Evolutionary conservation across 2,113 vertebrate species (phyloP).

Genomic region (Ctenodactylus gundi): DNA sequence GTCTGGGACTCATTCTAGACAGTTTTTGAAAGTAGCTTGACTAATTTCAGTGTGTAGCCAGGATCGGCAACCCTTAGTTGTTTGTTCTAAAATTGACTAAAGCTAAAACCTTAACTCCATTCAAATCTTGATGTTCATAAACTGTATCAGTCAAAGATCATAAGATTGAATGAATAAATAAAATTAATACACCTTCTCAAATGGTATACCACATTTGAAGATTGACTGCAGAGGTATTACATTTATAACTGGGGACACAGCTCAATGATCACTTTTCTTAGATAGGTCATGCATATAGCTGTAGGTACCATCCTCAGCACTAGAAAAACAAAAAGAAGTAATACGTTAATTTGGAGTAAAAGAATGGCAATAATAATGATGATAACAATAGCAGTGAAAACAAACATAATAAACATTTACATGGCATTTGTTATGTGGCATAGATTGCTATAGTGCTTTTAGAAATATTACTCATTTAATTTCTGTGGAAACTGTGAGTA

Average conservation of each 20-base stretch:
- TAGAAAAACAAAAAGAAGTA: neutral
- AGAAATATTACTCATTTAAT: neutral
- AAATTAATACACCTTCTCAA: neutral
- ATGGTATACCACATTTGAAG: neutral
- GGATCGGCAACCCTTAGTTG: neutral
- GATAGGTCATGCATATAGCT: no score
- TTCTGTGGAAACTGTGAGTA: neutral
- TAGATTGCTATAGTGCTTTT: neutral
- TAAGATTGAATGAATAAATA: neutral
- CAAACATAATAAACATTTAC: neutral
- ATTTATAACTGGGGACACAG: neutral
- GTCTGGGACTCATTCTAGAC: neutral
- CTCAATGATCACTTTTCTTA: no score
- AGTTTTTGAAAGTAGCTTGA: neutral
- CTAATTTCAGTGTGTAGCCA: neutral
- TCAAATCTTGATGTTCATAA: neutral
- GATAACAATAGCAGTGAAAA: neutral
- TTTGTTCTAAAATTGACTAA: neutral
- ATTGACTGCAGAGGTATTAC: neutral
- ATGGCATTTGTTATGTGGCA: neutral
- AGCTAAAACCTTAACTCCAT: neutral
- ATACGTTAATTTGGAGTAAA: neutral
- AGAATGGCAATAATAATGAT: neutral
- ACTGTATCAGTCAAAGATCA: neutral
- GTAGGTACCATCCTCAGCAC: neutral